phyloP scores from a whole-genome alignment of 2,113 vertebrate species.

The Xiphophorus hellerii region DNA sequence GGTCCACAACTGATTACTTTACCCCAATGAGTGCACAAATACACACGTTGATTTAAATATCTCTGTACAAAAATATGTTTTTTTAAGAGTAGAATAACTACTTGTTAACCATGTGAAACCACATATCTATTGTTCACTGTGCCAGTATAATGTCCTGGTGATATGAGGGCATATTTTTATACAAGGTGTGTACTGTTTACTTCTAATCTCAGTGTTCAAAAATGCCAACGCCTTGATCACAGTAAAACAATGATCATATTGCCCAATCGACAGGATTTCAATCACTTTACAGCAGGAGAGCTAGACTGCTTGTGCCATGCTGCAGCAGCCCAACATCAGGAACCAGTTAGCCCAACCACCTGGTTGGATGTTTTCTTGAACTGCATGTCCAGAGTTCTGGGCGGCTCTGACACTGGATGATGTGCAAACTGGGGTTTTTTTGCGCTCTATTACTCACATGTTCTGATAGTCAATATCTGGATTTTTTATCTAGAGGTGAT shows the following conservation, averaged over 20 bases:
- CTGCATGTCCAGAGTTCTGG: neutral
- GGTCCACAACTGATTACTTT: too few species aligned
- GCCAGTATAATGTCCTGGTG: too few species aligned
- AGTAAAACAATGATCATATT: conserved; percentile 1
- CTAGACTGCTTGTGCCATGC: neutral
- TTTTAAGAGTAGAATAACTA: too few species aligned
- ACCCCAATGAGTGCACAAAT: too few species aligned
- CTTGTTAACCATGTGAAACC: too few species aligned
- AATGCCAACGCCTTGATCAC: conserved; percentile 5
- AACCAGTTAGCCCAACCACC: conserved; percentile 20
- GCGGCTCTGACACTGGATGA: neutral
- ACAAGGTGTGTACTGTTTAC: conserved; percentile 42
- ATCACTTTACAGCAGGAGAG: conserved; percentile 3
- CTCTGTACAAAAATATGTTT: too few species aligned
- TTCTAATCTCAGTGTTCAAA: conserved; percentile 18
- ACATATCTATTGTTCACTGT: too few species aligned
- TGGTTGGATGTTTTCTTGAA: conserved; percentile 16
- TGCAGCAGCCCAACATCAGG: conserved; percentile 22
- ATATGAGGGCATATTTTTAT: conserved; percentile 49
- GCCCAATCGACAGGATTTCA: conserved; percentile 6
- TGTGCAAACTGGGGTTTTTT: conserved; percentile 25
- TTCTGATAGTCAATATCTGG: conserved; percentile 3
- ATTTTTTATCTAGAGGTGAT: conserved; percentile 14
- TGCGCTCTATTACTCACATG: conserved; percentile 16
- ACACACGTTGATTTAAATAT: too few species aligned